These are phyloP conservation scores for Protomyctophum bolini DNA, from an alignment of 2,113 vertebrate genomes.

Conservation along the genomic window DNA sequence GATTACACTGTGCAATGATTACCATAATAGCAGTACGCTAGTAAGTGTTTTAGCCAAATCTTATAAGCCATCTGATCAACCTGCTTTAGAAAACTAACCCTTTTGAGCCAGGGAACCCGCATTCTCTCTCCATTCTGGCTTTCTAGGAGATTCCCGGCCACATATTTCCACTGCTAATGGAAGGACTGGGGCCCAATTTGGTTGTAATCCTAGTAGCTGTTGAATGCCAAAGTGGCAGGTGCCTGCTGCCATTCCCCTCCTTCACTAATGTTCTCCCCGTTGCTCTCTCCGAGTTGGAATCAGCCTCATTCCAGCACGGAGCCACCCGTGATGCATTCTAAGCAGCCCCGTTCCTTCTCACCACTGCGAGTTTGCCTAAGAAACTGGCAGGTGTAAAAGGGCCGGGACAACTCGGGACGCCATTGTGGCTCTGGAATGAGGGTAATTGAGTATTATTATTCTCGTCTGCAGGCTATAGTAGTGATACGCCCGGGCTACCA, in stretches of 20 bases:
- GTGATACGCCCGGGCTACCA: slow-evolving; percentile 28
- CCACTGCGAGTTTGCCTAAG: slow-evolving; percentile 28
- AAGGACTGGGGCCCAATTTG: slow-evolving; percentile 28
- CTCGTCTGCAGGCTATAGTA: slow-evolving; percentile 26
- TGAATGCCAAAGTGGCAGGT: slow-evolving; percentile 60
- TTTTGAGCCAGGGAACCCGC: slow-evolving; percentile 25
- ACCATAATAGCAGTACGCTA: background rate
- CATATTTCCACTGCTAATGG: slow-evolving; percentile 55
- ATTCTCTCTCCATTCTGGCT: slow-evolving; percentile 38
- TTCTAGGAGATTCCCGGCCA: slow-evolving; percentile 3
- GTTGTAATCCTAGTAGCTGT: slow-evolving; percentile 47
- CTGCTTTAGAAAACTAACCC: slow-evolving; percentile 34
- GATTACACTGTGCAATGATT: too few relatives aligned
- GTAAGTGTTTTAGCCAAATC: slow-evolving; percentile 19
- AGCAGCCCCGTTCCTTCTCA: slow-evolving; percentile 42
- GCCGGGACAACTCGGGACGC: slow-evolving; percentile 22
- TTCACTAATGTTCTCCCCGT: slow-evolving; percentile 49
- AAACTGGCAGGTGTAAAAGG: slow-evolving; percentile 54
- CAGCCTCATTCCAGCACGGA: slow-evolving; percentile 22
- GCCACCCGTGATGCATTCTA: slow-evolving; percentile 46
- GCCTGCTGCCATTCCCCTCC: slow-evolving; percentile 42
- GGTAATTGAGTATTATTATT: slow-evolving; percentile 48
- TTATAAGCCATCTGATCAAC: slow-evolving; percentile 25
- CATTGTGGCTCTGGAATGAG: slow-evolving; percentile 41
- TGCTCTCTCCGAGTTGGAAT: slow-evolving; percentile 60